Conservation (phyloP, 2,113 vertebrate species). For the Circaetus gallicus region DNA sequence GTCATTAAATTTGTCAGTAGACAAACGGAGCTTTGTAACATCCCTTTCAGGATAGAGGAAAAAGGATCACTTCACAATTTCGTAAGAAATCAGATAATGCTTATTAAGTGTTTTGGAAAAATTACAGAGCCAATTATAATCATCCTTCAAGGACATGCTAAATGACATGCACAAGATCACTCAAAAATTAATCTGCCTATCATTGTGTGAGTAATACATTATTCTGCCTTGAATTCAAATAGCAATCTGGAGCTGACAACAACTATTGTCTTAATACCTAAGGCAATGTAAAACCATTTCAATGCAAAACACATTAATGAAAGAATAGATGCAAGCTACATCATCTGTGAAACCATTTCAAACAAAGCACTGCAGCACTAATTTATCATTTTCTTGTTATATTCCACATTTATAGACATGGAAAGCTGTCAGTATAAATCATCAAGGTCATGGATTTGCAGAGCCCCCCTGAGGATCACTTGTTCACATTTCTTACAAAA, state of each 20-base stretch:
- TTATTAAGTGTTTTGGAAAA: neutral
- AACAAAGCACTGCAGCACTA: neutral
- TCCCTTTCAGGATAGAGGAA: neutral
- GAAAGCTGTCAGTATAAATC: neutral
- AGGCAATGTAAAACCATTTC: conserved; percentile 31
- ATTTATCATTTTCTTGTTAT: conserved; percentile 12
- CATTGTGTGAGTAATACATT: neutral
- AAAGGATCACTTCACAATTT: neutral
- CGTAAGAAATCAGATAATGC: neutral
- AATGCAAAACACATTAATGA: conserved; percentile 20
- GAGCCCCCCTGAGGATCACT: neutral
- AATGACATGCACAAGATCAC: conserved; percentile 8
- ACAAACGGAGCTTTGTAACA: neutral
- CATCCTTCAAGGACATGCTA: conserved; percentile 37
- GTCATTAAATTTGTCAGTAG: neutral
- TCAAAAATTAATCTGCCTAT: conserved; percentile 50
- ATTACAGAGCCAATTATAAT: neutral
- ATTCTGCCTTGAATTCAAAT: conserved; percentile 25
- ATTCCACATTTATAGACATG: neutral
- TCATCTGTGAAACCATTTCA: conserved; percentile 1
- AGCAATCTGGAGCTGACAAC: conserved; percentile 1
- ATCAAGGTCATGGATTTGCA: neutral
- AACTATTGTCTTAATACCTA: conserved; percentile 32
- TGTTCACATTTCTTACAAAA: neutral
- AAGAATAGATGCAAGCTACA: conserved; percentile 11